Conservation (phyloP, 2,797 vertebrate genomes). For the Peromyscus eremicus region DNA sequence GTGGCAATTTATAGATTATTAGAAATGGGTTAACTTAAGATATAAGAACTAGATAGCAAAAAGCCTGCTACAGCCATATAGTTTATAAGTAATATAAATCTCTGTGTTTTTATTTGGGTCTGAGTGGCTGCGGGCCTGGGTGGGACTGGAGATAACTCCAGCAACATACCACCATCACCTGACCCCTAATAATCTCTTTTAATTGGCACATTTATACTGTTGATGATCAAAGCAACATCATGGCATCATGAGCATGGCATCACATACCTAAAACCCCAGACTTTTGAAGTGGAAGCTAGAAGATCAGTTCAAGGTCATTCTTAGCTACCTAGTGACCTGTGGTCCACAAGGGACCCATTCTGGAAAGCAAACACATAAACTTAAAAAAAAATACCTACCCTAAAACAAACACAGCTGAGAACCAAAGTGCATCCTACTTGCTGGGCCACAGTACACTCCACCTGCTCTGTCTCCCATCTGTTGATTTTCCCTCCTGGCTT, state of each 20-base stretch:
- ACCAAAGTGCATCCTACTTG: not conserved
- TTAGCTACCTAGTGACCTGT: not conserved
- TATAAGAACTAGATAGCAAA: no score
- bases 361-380: not conserved
- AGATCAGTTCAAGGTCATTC: not conserved
- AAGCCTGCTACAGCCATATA: no score
- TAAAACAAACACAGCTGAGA: not conserved
- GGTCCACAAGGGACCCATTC: not conserved
- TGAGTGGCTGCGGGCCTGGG: no score
- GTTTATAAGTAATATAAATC: no score
- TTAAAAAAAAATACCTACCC: not conserved
- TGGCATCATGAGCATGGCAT: no score
- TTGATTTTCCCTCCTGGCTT: not conserved
- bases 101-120: no score
- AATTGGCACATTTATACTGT: not conserved
- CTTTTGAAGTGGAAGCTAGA: not conserved
- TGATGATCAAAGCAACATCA: not conserved
- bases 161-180: no score
- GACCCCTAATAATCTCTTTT: not conserved
- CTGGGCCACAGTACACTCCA: not conserved
- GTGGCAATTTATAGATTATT: no score
- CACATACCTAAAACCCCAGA: not conserved
- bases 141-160: no score
- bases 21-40: no score
- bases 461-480: not conserved